Conservation (phyloP, 2,797 vertebrate species). For the Sebastes cheni region DNA sequence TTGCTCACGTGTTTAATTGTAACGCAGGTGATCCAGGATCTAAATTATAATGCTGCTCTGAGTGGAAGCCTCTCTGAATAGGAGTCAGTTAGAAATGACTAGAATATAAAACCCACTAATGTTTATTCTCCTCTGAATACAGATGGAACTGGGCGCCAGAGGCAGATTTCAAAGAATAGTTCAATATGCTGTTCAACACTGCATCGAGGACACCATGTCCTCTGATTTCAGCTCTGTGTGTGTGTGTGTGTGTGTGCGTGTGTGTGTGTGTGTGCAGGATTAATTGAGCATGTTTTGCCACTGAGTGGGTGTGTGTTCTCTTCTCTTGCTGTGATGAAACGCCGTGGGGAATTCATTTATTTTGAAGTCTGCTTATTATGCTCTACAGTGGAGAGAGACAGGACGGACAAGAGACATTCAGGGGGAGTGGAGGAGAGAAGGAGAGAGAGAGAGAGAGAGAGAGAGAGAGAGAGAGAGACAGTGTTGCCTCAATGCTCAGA, state of each 20-base stretch:
- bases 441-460: no score
- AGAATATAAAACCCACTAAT: constrained; percentile 19
- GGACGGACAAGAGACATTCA: not conserved
- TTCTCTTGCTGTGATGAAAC: constrained; percentile 32
- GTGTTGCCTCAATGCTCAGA: not conserved
- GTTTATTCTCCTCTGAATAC: constrained; percentile 21
- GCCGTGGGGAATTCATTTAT: constrained; percentile 28
- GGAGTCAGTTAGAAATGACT: not conserved
- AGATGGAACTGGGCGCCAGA: constrained; percentile 21
- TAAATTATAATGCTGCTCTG: not conserved
- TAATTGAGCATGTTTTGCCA: constrained; percentile 27
- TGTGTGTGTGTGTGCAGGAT: constrained; percentile 11
- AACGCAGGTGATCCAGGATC: not conserved
- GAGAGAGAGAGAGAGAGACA: not conserved
- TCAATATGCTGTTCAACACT: constrained; percentile 9
- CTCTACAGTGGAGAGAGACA: not conserved
- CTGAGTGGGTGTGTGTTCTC: constrained; percentile 30
- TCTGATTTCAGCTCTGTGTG: constrained; percentile 14
- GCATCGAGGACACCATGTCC: constrained; percentile 26
- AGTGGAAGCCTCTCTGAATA: not conserved
- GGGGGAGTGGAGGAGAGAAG: not conserved
- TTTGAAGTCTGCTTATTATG: constrained; percentile 22
- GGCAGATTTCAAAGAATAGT: constrained; percentile 18
- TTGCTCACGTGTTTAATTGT: not conserved
- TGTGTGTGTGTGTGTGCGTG: constrained; percentile 10